A percentile compares a stretch with the other conserved stretches of the same genome.
phyloP scores from a whole-genome alignment of 2,888 invertebrate genomes.

The Agonum fuliginosum region DNA sequence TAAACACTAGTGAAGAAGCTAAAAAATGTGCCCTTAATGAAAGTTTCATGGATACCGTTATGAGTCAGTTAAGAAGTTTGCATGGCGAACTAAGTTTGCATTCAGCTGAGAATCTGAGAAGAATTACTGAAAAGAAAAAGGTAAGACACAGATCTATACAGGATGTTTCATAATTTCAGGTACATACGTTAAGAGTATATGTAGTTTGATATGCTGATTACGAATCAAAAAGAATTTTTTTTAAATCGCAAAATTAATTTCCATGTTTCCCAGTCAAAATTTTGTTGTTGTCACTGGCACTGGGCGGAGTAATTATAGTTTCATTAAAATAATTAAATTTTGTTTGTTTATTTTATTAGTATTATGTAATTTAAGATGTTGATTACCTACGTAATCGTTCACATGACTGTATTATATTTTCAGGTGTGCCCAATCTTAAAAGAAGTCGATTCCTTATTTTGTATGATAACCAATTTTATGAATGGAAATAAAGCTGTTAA shows the following conservation, averaged over 20 bases:
- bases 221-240: too few species aligned
- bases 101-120: slow-evolving; percentile 72
- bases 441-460: slow-evolving; percentile 76
- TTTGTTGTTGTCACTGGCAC: too few species aligned
- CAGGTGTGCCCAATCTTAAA: slow-evolving; percentile 73
- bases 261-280: too few species aligned
- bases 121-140: slow-evolving; percentile 71
- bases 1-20: slow-evolving; percentile 73
- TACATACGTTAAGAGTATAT: too few species aligned
- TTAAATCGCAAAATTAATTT: too few species aligned
- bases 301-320: too few species aligned
- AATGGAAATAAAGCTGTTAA: slow-evolving; percentile 75
- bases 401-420: slow-evolving; percentile 41
- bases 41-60: slow-evolving; percentile 69
- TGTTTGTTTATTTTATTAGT: too few species aligned
- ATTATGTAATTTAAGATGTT: too few species aligned
- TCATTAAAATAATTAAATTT: too few species aligned
- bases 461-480: slow-evolving; percentile 78
- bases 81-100: slow-evolving; percentile 73
- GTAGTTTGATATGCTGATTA: too few species aligned
- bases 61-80: slow-evolving; percentile 72
- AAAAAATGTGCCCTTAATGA: slow-evolving; percentile 72
- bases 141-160: slow-evolving; percentile 63
- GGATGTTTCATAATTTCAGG: too few species aligned
- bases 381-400: too few species aligned